These are phyloP conservation scores for Ploceus nigricollis DNA, from an alignment of 2,113 vertebrate genomes.

Conservation along the genomic window DNA sequence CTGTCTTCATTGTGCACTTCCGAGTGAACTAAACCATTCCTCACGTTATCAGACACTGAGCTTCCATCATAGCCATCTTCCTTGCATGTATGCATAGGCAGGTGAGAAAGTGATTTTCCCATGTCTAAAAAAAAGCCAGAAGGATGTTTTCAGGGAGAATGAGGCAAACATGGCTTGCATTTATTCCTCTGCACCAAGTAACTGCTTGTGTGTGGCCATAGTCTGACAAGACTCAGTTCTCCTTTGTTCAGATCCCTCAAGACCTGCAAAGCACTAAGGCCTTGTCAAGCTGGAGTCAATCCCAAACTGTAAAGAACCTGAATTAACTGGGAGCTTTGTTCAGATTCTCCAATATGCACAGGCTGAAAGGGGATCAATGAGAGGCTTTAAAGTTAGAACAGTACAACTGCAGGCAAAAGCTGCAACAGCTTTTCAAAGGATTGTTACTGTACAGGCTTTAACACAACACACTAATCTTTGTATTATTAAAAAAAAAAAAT, in stretches of 20 bases:
- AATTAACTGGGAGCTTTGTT: background rate
- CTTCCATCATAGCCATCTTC: constrained; percentile 79
- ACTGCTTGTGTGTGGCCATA: background rate
- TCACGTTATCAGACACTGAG: constrained; percentile 69
- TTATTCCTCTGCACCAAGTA: background rate
- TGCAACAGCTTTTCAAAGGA: background rate
- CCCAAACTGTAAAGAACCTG: background rate
- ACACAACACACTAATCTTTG: background rate
- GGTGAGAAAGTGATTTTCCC: constrained; percentile 89
- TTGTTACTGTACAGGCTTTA: background rate
- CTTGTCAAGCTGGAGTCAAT: background rate
- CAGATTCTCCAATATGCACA: background rate
- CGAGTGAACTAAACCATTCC: constrained; percentile 67
- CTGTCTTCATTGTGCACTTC: constrained; percentile 79
- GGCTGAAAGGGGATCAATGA: rapidly evolving
- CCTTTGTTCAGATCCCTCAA: background rate
- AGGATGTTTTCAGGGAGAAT: background rate
- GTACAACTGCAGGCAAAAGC: background rate
- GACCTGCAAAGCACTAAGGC: background rate
- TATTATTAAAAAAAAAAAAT: background rate
- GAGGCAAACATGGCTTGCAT: background rate
- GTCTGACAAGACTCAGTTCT: background rate
- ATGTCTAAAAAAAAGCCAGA: constrained; percentile 69
- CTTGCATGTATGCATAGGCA: constrained; percentile 77
- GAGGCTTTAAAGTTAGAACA: background rate